A percentile compares a stretch with the other conserved stretches of the same genome.
phyloP scores from a whole-genome alignment of 1,140 invertebrate species.

The Scaptomyza pallida region DNA sequence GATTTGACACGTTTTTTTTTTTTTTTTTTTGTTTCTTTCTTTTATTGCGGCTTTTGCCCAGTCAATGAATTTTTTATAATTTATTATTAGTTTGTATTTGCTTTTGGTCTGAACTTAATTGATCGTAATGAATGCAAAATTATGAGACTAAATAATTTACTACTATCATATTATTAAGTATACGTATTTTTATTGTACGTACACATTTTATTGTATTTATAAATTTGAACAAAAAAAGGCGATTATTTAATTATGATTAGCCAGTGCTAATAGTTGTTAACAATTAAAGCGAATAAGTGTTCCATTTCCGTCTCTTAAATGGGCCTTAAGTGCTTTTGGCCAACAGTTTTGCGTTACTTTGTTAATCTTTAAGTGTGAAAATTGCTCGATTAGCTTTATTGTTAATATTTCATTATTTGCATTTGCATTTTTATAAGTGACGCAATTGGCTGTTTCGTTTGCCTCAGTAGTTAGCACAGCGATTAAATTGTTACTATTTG shows the following conservation, averaged over 20 bases:
- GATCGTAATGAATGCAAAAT: slow-evolving; percentile 39
- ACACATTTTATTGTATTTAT: slow-evolving; percentile 26
- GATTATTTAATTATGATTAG: slow-evolving; percentile 24
- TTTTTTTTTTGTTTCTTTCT: too few relatives aligned
- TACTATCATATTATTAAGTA: slow-evolving; percentile 10
- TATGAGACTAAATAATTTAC: slow-evolving; percentile 21
- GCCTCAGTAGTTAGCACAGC: not conserved
- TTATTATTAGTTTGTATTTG: slow-evolving; percentile 17
- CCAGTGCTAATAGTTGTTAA: slow-evolving; percentile 22
- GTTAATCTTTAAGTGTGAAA: slow-evolving; percentile 3
- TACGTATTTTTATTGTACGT: not conserved
- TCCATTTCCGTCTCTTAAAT: slow-evolving; percentile 2
- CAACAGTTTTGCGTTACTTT: not conserved
- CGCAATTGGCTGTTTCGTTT: not conserved
- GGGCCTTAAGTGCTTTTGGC: slow-evolving; percentile 12
- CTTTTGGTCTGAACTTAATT: slow-evolving; percentile 17
- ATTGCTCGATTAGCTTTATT: not conserved
- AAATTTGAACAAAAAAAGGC: slow-evolving; percentile 20
- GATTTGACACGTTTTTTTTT: slow-evolving; percentile 26
- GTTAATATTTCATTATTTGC: not conserved
- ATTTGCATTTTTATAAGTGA: not conserved
- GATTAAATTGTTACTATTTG: slow-evolving; percentile 9
- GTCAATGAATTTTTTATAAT: slow-evolving; percentile 12
- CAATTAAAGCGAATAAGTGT: slow-evolving; percentile 15
- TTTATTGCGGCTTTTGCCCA: slow-evolving; percentile 15